Evolutionary conservation across 2,797 vertebrate species (phyloP).

Genomic region (Carcharodon carcharias): DNA sequence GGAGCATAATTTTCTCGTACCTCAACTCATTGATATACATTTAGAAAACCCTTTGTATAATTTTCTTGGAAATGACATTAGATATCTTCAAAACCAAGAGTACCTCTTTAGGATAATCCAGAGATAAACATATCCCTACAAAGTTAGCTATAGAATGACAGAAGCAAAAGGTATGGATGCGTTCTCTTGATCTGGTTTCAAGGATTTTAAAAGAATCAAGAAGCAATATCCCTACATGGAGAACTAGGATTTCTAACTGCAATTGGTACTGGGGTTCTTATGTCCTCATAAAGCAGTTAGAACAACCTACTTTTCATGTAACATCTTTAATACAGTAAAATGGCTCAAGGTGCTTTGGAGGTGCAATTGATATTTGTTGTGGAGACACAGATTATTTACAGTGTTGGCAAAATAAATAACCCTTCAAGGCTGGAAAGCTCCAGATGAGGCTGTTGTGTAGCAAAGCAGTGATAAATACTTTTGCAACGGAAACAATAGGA

Average conservation of each 20-base stretch:
- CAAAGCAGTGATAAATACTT: not conserved
- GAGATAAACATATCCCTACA: not conserved
- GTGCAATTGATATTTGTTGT: not conserved
- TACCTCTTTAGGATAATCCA: not conserved
- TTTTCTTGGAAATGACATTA: not conserved
- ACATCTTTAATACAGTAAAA: not conserved
- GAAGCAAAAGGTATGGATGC: not conserved
- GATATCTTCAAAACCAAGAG: not conserved
- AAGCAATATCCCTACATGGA: not conserved
- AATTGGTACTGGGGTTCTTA: not conserved
- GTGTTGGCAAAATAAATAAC: not conserved
- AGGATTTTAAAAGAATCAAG: not conserved
- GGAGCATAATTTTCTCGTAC: not conserved
- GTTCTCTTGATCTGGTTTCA: not conserved
- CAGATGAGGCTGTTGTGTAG: not conserved
- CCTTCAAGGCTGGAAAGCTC: not conserved
- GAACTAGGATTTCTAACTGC: not conserved
- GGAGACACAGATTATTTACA: not conserved
- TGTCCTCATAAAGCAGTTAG: not conserved
- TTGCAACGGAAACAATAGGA: not conserved
- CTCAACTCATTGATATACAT: no score
- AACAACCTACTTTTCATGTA: not conserved
- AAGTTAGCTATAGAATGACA: not conserved
- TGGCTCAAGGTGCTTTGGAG: not conserved
- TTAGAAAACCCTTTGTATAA: no score